These are phyloP conservation scores for Cinclus cinclus DNA, from an alignment of 2,113 vertebrate genomes.

Conservation along the genomic window DNA sequence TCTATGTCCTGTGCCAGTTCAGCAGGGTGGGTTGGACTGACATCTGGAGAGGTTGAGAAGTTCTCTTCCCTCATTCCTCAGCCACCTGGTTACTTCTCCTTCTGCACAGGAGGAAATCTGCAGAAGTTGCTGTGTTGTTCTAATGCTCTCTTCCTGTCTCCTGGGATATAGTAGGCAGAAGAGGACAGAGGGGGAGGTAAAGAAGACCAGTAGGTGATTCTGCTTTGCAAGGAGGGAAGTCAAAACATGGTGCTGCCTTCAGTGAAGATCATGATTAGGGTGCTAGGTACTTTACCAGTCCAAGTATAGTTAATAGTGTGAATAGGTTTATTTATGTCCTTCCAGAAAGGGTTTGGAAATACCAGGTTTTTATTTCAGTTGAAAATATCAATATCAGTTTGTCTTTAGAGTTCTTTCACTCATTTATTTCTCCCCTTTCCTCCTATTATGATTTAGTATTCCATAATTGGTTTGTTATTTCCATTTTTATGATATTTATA, in stretches of 20 bases:
- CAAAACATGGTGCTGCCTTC: background rate
- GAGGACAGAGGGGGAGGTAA: background rate
- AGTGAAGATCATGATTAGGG: background rate
- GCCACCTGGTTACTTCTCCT: background rate
- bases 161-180: background rate
- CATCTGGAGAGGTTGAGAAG: background rate
- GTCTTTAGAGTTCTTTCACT: background rate
- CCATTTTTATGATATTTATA: background rate
- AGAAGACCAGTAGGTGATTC: background rate
- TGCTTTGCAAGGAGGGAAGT: background rate
- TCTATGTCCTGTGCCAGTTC: background rate
- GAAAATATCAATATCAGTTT: background rate
- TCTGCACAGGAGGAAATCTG: background rate
- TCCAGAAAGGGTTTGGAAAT: background rate
- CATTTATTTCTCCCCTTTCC: background rate
- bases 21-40: background rate
- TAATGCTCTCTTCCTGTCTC: background rate
- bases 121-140: background rate
- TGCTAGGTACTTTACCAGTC: background rate
- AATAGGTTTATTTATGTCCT: background rate
- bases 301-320: background rate
- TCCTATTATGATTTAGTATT: background rate
- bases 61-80: background rate
- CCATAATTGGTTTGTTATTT: background rate
- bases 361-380: background rate